phyloP scores from a whole-genome alignment of 2,113 vertebrate species.

The Grus americana region DNA sequence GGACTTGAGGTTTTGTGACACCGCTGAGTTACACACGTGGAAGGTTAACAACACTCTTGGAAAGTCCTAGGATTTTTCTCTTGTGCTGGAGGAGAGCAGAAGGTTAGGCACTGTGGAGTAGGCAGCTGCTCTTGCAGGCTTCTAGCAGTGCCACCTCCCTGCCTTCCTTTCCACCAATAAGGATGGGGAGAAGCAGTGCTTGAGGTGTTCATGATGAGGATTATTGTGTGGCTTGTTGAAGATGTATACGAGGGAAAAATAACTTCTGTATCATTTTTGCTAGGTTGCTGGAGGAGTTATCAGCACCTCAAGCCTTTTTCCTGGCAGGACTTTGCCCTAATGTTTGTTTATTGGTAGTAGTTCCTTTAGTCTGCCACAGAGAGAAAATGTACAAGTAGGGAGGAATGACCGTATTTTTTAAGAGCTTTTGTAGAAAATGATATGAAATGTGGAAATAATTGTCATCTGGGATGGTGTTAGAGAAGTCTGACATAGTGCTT shows the following conservation, averaged over 20 bases:
- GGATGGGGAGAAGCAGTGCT: neutral
- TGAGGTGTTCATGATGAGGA: neutral
- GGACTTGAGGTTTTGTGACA: neutral
- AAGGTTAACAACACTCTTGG: neutral
- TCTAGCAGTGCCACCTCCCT: neutral
- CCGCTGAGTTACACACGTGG: neutral
- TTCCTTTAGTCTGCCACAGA: neutral
- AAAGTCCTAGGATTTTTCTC: neutral
- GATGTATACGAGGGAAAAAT: neutral
- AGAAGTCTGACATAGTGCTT: neutral
- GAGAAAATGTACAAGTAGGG: neutral
- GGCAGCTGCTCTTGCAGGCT: neutral
- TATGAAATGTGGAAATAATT: neutral
- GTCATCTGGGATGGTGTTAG: neutral
- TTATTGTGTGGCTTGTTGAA: neutral
- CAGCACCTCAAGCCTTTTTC: neutral
- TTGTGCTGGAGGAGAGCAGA: neutral
- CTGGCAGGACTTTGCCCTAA: neutral
- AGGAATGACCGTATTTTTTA: neutral
- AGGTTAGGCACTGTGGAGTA: neutral
- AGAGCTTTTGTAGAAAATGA: neutral
- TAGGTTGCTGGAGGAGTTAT: neutral
- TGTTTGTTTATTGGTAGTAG: neutral
- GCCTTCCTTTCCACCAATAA: neutral
- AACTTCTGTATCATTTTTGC: neutral